Percentiles rank a stretch among this genome's conserved stretches.
Conservation (phyloP, 1,140 invertebrate genomes). For the Calliphora vicina region DNA sequence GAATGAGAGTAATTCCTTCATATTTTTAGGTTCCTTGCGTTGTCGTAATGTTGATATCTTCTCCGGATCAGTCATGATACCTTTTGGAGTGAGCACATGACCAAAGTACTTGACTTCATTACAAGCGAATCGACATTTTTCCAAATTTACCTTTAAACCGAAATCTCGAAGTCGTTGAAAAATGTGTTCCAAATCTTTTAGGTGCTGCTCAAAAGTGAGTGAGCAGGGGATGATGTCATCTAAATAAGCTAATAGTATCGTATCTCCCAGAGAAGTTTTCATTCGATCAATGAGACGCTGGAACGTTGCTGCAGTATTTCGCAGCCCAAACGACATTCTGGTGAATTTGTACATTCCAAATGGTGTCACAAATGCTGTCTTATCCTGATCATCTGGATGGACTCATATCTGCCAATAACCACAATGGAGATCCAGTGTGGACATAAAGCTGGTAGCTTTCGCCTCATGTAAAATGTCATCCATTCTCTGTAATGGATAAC, state of each 20-base stretch:
- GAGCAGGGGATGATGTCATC: not conserved
- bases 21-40: slow-evolving; percentile 9
- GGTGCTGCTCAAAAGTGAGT: not conserved
- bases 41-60: slow-evolving; percentile 37
- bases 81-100: not conserved
- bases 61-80: not conserved
- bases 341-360: slow-evolving; percentile 47
- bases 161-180: slow-evolving; percentile 40
- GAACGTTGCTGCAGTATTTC: slow-evolving; percentile 42
- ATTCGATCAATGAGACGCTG: slow-evolving; percentile 54
- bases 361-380: slow-evolving; percentile 46
- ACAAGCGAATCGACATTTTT: slow-evolving; percentile 36
- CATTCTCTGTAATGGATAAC: slow-evolving; percentile 67
- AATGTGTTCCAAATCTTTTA: slow-evolving; percentile 44
- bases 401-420: slow-evolving; percentile 63
- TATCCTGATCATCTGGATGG: slow-evolving; percentile 28
- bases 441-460: slow-evolving; percentile 59
- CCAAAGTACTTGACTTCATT: not conserved
- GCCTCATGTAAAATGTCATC: slow-evolving; percentile 63
- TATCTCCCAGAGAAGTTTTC: slow-evolving; percentile 14
- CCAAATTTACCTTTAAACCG: slow-evolving; percentile 25
- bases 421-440: slow-evolving; percentile 63
- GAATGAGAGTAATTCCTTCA: slow-evolving; percentile 9
- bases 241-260: not conserved
- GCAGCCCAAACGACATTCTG: slow-evolving; percentile 63